These are phyloP conservation scores for Recurvirostra avosetta DNA, from an alignment of 2,113 vertebrate genomes.

Conservation along the genomic window DNA sequence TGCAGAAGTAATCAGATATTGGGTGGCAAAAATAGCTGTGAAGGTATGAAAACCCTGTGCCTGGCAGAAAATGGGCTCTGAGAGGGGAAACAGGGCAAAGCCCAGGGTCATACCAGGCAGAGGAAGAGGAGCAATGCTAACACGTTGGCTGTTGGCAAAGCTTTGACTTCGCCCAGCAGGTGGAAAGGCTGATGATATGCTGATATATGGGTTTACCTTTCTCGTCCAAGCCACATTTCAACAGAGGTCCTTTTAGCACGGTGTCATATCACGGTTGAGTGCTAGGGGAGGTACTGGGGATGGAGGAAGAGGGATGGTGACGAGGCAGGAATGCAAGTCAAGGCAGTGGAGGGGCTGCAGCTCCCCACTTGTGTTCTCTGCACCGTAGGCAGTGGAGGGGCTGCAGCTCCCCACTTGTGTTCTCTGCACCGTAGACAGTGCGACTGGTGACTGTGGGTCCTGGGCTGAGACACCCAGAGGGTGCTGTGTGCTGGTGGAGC, in stretches of 20 bases:
- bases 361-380: background rate
- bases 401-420: background rate
- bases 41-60: background rate
- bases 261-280: background rate
- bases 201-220: background rate
- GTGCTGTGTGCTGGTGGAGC: background rate
- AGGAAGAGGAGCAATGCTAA: background rate
- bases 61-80: background rate
- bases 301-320: background rate
- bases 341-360: background rate
- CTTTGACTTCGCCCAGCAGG: background rate
- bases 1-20: background rate
- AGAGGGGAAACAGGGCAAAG: background rate
- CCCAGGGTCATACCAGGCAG: background rate
- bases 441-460: no score
- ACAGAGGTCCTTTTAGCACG: background rate
- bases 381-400: no score
- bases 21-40: rapidly evolving
- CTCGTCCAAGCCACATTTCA: background rate
- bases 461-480: background rate
- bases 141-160: background rate
- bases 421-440: background rate
- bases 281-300: background rate
- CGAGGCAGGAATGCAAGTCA: background rate
- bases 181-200: background rate